A percentile compares a stretch with the other conserved stretches of the same genome.
Conservation (phyloP, 2,888 invertebrate genomes). For the Leptodirus hochenwartii region DNA sequence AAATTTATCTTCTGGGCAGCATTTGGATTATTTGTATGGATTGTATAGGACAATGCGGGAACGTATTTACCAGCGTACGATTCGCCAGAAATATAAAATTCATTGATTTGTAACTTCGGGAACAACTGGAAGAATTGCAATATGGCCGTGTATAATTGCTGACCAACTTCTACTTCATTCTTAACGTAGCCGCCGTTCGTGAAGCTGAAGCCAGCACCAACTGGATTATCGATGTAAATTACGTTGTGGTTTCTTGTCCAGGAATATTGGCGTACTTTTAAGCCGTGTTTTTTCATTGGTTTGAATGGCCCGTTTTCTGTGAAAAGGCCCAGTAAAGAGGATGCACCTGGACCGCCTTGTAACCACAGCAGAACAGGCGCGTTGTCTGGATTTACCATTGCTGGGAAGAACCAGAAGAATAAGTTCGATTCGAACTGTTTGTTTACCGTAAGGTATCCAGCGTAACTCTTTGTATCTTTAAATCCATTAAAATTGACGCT, state of each 20-base stretch:
- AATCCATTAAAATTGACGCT: conserved; percentile 37
- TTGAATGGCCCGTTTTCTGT: conserved; percentile 67
- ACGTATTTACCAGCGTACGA: conserved; percentile 73
- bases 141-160: conserved; percentile 57
- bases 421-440: conserved; percentile 57
- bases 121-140: conserved; percentile 73
- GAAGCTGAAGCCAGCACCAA: conserved; percentile 84
- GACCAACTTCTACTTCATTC: conserved; percentile 63
- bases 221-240: conserved; percentile 85
- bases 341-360: conserved; percentile 72
- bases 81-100: conserved; percentile 79
- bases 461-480: conserved; percentile 44
- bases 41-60: conserved; percentile 59
- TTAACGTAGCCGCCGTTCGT: conserved; percentile 65
- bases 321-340: conserved; percentile 64
- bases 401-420: conserved; percentile 87
- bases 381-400: conserved; percentile 29
- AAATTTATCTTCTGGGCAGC: conserved; percentile 48
- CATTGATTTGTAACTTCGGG: conserved; percentile 49
- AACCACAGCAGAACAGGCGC: conserved; percentile 69
- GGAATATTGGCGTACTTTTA: conserved; percentile 44
- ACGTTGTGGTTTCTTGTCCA: conserved; percentile 68
- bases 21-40: conserved; percentile 41
- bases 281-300: conserved; percentile 27
- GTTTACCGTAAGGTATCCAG: conserved; percentile 76